Evolutionary conservation across 2,797 vertebrate species (phyloP), one percentile per base, ranked within the genome.

Genomic region (Alosa sapidissima): DNA sequence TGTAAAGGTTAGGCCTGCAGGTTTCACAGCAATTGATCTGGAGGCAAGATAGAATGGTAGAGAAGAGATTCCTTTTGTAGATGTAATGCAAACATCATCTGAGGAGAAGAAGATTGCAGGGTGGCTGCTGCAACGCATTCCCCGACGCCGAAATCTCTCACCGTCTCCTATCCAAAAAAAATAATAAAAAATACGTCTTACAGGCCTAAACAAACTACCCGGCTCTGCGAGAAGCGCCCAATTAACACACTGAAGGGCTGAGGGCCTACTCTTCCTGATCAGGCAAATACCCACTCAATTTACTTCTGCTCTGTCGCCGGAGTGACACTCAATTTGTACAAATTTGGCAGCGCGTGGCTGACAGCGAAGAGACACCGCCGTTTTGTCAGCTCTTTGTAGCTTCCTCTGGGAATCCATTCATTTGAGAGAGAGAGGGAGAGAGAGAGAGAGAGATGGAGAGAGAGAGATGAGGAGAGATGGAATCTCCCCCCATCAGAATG

Each of bases 341-440:
- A 82, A 88, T 86, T 83, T 86, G 14, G 2, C 78, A 81, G 81
- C 83, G 85, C 78, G 48, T 58, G 82, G 65, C 85, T 88, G 82
- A 84, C 81, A 84, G 85, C 81, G 41, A 49, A 72, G 13, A 68
- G 19, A 72, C 48, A 82, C 81, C 52, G 81, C 33, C 16, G 41
- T 88, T 88, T 88, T 85, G 85, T 83, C 84, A 82, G 81, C 81
- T 82, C 81, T 62, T 83, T 85, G 52, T 84, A 85, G 51, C 47
- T 82, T 84, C 62, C 36, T 78, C 84, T 47, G 87, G 85, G 87
- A 82, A 65, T 86, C 51, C n/a, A 84, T 41, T 84, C 82, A 81
- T 82, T 81, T 88, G 85, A 84, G 68, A 75, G 33, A 45, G 13
- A 11, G 24, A 14, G 28, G 28, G 33, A 16, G n/a, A 41, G n/a